Base-by-base conservation (phyloP, 2,888 invertebrate genomes). In the Neria commutata region DNA sequence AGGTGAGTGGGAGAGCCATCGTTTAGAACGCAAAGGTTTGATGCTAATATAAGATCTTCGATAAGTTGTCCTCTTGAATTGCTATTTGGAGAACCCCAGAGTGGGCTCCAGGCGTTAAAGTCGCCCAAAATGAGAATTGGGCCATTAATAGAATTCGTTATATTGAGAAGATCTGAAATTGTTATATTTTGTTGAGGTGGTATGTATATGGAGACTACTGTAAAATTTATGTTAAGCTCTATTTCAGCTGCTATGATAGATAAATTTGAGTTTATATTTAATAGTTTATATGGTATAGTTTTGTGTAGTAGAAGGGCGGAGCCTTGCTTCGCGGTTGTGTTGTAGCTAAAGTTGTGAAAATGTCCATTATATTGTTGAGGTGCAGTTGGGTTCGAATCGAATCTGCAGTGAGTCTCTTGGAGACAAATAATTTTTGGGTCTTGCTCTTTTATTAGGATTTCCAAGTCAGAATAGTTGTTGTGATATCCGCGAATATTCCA, bases 1-100 rank as follows among this genome's bases (percentile, higher is more conserved):
- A 65, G 62, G 54, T 63, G 62, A 2, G 64, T 63, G 1, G 65
- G 61, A 1, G 58, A 54, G 2, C 59, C 54, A 17, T 62, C 52
- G 24, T 64, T 66, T 3, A 66, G 47, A 1, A 60, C 8, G 21
- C 34, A 40, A 11, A 29, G 29, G 29, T 29, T 29, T 6, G 29
- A 29, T 11, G 6, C 11, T 11, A 29, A 29, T 8, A 29, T 29
- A 11, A 29, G 29, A 11, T 29, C 29, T 29, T 8, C 29, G 29
- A 29, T 29, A 29, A 29, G 6, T 11, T 29, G 29, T 29, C 29
- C 29, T 29, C 29, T 29, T 29, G 29, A 29, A 29, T 29, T 29
- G 29, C 29, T 8, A 11, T 6, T 29, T 29, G 11, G 29, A 29
- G 29, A 29, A 11, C 29, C n/a, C 29, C 29, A 29, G 11, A 29